These are phyloP conservation scores for Agrotis exclamationis DNA, from an alignment of 2,888 invertebrate species.

Conservation along the genomic window DNA sequence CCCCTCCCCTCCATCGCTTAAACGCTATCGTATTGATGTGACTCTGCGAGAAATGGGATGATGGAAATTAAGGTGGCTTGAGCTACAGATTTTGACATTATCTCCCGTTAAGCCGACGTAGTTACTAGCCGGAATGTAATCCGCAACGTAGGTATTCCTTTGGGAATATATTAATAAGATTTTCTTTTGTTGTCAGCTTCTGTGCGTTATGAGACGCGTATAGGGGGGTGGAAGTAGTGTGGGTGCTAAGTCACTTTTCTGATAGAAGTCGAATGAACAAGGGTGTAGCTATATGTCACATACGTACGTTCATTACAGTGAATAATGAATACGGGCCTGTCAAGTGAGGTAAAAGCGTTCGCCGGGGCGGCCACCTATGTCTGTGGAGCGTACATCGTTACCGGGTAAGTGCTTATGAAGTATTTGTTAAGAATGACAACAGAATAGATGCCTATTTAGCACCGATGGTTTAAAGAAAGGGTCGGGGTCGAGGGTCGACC, in stretches of 20 bases:
- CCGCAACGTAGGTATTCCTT: constrained; percentile 52
- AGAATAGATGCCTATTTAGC: constrained; percentile 56
- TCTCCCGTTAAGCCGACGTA: constrained; percentile 49
- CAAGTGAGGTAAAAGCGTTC: constrained; percentile 44
- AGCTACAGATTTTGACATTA: constrained; percentile 63
- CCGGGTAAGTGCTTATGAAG: constrained; percentile 60
- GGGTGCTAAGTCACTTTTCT: constrained; percentile 22
- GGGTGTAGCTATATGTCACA: constrained; percentile 29
- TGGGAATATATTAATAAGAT: constrained; percentile 61
- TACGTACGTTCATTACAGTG: constrained; percentile 42
- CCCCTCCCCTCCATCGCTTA: constrained; percentile 69
- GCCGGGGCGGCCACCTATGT: constrained; percentile 15
- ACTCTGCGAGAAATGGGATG: constrained; percentile 67
- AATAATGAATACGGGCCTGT: constrained; percentile 53
- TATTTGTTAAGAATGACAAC: constrained; percentile 62
- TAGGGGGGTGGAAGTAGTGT: background rate
- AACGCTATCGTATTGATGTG: constrained; percentile 72
- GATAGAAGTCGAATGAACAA: constrained; percentile 20
- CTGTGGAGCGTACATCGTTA: constrained; percentile 36
- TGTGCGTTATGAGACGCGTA: constrained; percentile 27
- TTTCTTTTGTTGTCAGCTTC: constrained; percentile 56
- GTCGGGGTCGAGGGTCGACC: constrained; percentile 65
- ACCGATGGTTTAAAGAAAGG: constrained; percentile 64
- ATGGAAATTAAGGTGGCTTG: constrained; percentile 65
- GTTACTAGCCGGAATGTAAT: constrained; percentile 59